Conservation (phyloP, 1,140 invertebrate species). For the Drosophila kanapiae region DNA sequence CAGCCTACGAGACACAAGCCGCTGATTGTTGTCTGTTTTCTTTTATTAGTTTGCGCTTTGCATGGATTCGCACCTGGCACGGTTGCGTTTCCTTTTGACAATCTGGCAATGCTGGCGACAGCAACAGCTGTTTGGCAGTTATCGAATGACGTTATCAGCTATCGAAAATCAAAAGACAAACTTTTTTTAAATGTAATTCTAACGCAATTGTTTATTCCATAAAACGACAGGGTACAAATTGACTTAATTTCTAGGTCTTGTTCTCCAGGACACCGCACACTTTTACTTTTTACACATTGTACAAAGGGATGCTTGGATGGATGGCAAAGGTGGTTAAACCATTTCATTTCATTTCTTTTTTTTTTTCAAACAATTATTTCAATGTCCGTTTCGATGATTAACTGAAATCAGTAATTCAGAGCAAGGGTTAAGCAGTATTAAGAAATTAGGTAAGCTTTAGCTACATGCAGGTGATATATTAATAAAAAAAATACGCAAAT, state of each 20-base stretch:
- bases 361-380: constrained; percentile 72
- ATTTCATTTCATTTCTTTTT: constrained; percentile 1
- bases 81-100: background rate
- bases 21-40: background rate
- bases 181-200: constrained; percentile 43
- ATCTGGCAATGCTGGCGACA: constrained; percentile 3
- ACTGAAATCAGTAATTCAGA: constrained; percentile 66
- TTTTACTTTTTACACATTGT: constrained; percentile 67
- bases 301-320: constrained; percentile 49
- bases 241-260: constrained; percentile 54
- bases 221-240: constrained; percentile 65
- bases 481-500: background rate
- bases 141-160: background rate
- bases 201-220: constrained; percentile 61
- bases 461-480: constrained; percentile 21
- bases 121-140: background rate
- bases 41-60: constrained; percentile 27
- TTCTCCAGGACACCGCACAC: constrained; percentile 41
- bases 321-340: constrained; percentile 40
- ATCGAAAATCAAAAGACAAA: constrained; percentile 4
- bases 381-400: constrained; percentile 77
- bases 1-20: background rate
- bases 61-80: constrained; percentile 13
- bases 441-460: constrained; percentile 40
- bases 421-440: constrained; percentile 29